phyloP scores from a whole-genome alignment of 2,797 vertebrate species.

The Crenuchus spilurus region DNA sequence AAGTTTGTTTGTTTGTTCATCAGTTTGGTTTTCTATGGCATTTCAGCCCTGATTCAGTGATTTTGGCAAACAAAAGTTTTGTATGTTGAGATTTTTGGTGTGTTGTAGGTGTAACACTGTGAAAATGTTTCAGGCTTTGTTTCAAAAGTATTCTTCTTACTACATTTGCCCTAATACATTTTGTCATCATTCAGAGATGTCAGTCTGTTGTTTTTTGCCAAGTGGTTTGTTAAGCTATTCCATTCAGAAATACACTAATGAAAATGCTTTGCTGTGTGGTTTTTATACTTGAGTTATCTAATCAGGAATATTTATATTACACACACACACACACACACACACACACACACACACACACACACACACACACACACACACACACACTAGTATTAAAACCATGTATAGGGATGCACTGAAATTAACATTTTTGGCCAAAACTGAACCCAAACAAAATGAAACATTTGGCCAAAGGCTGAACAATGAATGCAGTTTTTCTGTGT shows the following conservation, averaged over 20 bases:
- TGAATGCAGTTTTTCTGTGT: no score
- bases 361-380: no score
- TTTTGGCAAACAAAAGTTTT: conserved; percentile 12
- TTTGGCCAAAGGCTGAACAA: no score
- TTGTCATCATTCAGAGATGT: conserved; percentile 22
- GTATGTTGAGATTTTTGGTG: conserved; percentile 43
- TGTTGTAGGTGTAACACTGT: conserved; percentile 65
- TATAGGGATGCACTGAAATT: no score
- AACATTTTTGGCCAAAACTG: no score
- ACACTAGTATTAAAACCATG: no score
- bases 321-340: no score
- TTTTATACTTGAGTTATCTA: neutral
- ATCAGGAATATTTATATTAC: no score
- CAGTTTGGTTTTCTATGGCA: neutral
- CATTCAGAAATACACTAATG: conserved; percentile 56
- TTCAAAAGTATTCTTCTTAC: conserved; percentile 51
- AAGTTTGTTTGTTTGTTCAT: neutral
- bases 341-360: no score
- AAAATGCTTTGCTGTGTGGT: conserved; percentile 47
- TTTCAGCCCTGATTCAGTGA: neutral
- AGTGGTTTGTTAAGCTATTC: conserved; percentile 57
- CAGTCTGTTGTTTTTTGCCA: conserved; percentile 27
- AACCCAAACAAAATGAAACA: no score
- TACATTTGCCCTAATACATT: conserved; percentile 42
- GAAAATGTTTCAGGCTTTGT: conserved; percentile 63